These are phyloP conservation scores for Merodon equestris DNA, from an alignment of 2,888 invertebrate genomes.

Conservation along the genomic window DNA sequence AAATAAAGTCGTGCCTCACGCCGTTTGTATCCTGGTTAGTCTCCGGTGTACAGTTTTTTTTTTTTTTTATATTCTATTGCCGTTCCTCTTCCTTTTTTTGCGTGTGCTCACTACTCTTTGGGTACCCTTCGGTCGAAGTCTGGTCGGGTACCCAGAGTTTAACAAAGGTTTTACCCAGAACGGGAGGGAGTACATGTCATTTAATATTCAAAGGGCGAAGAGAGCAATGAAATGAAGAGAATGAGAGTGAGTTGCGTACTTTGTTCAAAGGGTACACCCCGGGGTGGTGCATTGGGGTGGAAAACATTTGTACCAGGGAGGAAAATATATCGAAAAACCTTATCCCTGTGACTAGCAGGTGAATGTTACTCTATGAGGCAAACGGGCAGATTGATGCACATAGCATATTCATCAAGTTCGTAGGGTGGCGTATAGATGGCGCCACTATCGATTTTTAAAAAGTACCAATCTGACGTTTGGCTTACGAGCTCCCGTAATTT, in stretches of 20 bases:
- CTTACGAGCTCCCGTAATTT: too few species aligned
- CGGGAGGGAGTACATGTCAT: slow-evolving; percentile 38
- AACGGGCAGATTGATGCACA: too few species aligned
- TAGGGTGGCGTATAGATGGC: too few species aligned
- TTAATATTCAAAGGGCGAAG: slow-evolving; percentile 28
- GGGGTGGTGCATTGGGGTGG: slow-evolving; percentile 46
- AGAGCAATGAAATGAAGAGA: slow-evolving; percentile 8
- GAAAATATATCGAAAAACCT: too few species aligned
- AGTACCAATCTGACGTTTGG: too few species aligned
- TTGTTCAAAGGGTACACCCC: slow-evolving; percentile 30
- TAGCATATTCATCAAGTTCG: too few species aligned
- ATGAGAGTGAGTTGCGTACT: slow-evolving; percentile 33
- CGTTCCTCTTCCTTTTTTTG: slow-evolving; percentile 18
- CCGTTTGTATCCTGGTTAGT: slow-evolving; percentile 39
- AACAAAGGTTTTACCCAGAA: slow-evolving; percentile 44
- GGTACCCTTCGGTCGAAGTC: slow-evolving; percentile 34
- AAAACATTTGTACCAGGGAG: slow-evolving; percentile 29
- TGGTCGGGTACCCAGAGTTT: slow-evolving; percentile 52
- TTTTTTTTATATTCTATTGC: too few species aligned
- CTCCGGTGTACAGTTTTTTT: slow-evolving; percentile 28
- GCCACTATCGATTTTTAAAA: too few species aligned
- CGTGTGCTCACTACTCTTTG: slow-evolving; percentile 35
- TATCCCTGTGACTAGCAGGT: too few species aligned
- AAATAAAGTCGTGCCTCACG: slow-evolving; percentile 62
- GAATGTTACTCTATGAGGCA: too few species aligned